Percentiles rank a stretch among this genome's conserved stretches.
phyloP scores from a whole-genome alignment of 2,113 vertebrate species.

The Zosterops pallidus region DNA sequence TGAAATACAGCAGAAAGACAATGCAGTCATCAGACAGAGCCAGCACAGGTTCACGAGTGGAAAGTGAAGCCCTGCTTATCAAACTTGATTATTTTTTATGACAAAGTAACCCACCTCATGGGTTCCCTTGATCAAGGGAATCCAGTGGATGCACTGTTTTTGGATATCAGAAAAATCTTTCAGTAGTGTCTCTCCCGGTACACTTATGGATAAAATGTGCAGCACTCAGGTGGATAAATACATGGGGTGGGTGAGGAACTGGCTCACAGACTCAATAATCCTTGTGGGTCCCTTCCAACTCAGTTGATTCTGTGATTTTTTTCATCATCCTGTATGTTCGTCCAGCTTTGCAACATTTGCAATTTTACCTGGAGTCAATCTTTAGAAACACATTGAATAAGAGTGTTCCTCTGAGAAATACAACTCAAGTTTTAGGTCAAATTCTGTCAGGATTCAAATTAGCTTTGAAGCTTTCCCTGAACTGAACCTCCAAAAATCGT shows the following conservation, averaged over 20 bases:
- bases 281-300: not conserved
- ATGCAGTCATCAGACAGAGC: not conserved
- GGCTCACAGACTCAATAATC: fast-evolving
- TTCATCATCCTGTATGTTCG: not conserved
- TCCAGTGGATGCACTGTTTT: too few relatives aligned
- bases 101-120: not conserved
- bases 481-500: not conserved
- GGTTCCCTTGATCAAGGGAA: not conserved
- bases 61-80: not conserved
- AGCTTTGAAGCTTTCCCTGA: not conserved
- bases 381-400: not conserved
- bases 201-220: not conserved
- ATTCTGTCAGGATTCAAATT: not conserved
- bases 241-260: not conserved
- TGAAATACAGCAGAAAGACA: not conserved
- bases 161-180: not conserved
- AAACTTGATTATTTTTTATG: not conserved
- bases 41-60: not conserved
- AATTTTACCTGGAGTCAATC: not conserved
- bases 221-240: not conserved
- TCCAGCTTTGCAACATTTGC: not conserved
- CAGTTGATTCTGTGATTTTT: not conserved
- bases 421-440: not conserved
- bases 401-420: not conserved
- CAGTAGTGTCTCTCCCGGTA: fast-evolving